Conservation (phyloP, 2,888 invertebrate species). For the Andrena bicolor region DNA sequence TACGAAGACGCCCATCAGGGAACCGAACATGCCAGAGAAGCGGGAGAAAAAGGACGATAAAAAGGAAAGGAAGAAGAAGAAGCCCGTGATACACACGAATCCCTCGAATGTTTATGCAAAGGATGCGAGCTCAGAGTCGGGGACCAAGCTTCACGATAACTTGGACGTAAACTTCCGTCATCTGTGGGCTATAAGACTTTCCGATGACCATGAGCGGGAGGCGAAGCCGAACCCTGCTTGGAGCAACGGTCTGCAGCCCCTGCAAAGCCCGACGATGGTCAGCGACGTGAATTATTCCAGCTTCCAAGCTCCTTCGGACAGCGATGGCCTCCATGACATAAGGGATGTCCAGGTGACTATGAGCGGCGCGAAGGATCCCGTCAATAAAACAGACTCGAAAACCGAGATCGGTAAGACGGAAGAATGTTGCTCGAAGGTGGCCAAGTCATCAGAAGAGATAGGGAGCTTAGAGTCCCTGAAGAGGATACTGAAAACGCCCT, state of each 20-base stretch:
- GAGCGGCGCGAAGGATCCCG: neutral
- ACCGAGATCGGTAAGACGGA: neutral
- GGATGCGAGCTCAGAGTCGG: conserved; percentile 1
- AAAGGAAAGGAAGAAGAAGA: conserved; percentile 73
- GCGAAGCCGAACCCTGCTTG: neutral
- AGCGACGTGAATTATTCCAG: neutral
- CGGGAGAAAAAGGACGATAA: conserved; percentile 71
- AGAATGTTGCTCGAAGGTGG: neutral
- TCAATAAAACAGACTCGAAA: neutral
- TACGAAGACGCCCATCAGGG: conserved; percentile 73
- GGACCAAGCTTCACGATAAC: conserved; percentile 11
- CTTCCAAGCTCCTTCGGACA: neutral
- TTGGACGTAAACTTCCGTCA: conserved; percentile 51
- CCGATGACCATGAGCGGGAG: neutral
- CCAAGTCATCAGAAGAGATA: neutral
- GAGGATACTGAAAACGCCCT: conserved; percentile 9
- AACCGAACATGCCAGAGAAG: conserved; percentile 74
- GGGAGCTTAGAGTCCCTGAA: neutral
- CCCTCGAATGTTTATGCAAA: neutral
- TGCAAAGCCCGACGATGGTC: neutral
- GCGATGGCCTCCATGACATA: neutral
- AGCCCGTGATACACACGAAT: conserved; percentile 72
- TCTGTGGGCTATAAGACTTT: conserved; percentile 74
- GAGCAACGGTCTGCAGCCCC: neutral
- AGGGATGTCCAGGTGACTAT: neutral